Conservation (phyloP, 2,797 vertebrate genomes). For the Cuculus canorus region DNA sequence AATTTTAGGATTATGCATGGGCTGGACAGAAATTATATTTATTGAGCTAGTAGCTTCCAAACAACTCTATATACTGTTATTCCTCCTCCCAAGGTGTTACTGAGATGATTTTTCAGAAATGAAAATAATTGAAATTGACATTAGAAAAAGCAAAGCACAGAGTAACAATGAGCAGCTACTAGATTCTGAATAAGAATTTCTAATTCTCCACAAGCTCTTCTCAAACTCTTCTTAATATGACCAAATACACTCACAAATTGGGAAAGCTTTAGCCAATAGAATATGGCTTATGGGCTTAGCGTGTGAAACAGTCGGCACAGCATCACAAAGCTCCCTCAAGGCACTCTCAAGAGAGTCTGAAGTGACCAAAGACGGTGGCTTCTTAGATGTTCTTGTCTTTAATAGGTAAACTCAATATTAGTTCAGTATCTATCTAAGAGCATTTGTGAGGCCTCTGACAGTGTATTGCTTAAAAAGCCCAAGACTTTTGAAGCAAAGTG, state of each 20-base stretch:
- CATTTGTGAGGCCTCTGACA: background rate
- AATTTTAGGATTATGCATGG: background rate
- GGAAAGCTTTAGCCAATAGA: background rate
- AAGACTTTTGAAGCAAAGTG: background rate
- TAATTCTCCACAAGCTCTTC: slow-evolving; percentile 40
- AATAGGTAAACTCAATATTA: slow-evolving; percentile 4
- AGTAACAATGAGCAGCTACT: slow-evolving; percentile 22
- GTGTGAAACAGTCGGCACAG: background rate
- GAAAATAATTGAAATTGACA: slow-evolving; percentile 17
- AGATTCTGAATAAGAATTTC: background rate
- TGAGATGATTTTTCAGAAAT: slow-evolving; percentile 33
- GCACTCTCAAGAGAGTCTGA: background rate
- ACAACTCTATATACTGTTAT: background rate
- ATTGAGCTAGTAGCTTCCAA: background rate
- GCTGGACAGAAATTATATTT: background rate
- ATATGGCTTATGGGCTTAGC: background rate
- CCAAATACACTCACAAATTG: slow-evolving; percentile 21
- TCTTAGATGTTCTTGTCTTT: background rate
- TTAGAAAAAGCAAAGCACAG: background rate
- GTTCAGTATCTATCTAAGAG: background rate
- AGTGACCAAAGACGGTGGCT: background rate
- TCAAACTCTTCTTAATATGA: slow-evolving; percentile 32
- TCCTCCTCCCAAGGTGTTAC: background rate
- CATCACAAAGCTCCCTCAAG: background rate
- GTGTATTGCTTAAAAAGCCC: background rate